These are phyloP conservation scores for Lathronympha strigana DNA, from an alignment of 2,888 invertebrate genomes.

Conservation along the genomic window DNA sequence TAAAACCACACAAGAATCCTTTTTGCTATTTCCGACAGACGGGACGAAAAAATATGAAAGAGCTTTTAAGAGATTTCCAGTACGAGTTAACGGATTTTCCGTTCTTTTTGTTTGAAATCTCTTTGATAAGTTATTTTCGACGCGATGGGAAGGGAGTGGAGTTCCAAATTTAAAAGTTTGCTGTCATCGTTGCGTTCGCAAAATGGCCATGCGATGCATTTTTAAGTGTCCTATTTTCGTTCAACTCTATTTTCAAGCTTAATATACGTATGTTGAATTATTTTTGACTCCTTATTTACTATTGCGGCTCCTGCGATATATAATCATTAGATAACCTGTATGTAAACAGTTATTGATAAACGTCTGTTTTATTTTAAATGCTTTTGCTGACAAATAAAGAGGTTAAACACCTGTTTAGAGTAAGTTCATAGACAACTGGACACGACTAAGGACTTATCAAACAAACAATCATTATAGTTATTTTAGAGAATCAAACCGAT, in stretches of 20 bases:
- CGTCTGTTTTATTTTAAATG: no score
- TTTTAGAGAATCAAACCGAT: no score
- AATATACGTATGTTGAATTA: not conserved
- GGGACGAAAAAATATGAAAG: slow-evolving; percentile 43
- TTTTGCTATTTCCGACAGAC: slow-evolving; percentile 11
- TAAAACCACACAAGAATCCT: slow-evolving; percentile 13
- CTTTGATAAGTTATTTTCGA: slow-evolving; percentile 56
- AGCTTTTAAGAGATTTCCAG: slow-evolving; percentile 46
- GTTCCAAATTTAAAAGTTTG: slow-evolving; percentile 53
- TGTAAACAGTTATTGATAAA: no score
- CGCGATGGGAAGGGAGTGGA: slow-evolving; percentile 39
- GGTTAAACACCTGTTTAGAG: no score
- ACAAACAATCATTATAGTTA: no score
- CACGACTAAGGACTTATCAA: no score
- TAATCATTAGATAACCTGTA: no score
- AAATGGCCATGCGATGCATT: slow-evolving; percentile 34
- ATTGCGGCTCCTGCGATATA: no score
- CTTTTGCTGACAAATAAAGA: no score
- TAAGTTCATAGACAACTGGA: no score
- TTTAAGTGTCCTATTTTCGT: slow-evolving; percentile 30
- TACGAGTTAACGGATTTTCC: slow-evolving; percentile 42
- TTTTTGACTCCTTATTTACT: no score
- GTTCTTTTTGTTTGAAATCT: slow-evolving; percentile 44
- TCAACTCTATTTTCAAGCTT: not conserved
- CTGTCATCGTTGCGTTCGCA: slow-evolving; percentile 44